phyloP scores from a whole-genome alignment of 2,797 vertebrate species.

The Mionectes olivaceus region DNA sequence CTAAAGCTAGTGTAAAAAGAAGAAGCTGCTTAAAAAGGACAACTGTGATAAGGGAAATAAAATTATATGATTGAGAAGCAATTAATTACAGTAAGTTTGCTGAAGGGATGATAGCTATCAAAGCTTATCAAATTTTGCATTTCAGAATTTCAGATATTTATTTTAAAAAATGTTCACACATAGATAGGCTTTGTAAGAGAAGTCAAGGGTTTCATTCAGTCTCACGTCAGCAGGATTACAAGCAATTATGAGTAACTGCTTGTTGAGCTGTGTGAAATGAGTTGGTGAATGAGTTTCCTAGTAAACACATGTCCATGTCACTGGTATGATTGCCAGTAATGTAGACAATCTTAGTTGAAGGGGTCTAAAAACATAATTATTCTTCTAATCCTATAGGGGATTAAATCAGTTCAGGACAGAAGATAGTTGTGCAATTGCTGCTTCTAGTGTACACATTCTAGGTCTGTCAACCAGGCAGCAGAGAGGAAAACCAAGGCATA shows the following conservation, averaged over 20 bases:
- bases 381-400: background rate
- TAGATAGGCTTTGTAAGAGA: conserved; percentile 39
- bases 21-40: background rate
- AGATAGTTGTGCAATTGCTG: background rate
- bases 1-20: background rate
- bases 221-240: conserved; percentile 48
- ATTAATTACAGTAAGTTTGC: conserved; percentile 40
- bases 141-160: conserved; percentile 24
- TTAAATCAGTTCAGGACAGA: background rate
- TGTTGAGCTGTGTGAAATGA: conserved; percentile 37
- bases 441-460: background rate
- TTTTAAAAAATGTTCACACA: background rate
- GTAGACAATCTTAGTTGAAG: background rate
- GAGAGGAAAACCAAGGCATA: background rate
- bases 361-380: conserved; percentile 13
- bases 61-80: conserved; percentile 32
- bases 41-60: background rate
- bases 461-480: background rate
- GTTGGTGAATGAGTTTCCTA: conserved; percentile 46
- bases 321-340: background rate
- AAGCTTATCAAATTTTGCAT: conserved; percentile 37
- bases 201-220: conserved; percentile 50
- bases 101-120: conserved; percentile 50
- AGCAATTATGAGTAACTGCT: conserved; percentile 50
- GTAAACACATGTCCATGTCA: background rate